A percentile compares a stretch with the other conserved stretches of the same genome.
Conservation (phyloP, 1,140 invertebrate genomes). For the Aphaenogaster floridana region DNA sequence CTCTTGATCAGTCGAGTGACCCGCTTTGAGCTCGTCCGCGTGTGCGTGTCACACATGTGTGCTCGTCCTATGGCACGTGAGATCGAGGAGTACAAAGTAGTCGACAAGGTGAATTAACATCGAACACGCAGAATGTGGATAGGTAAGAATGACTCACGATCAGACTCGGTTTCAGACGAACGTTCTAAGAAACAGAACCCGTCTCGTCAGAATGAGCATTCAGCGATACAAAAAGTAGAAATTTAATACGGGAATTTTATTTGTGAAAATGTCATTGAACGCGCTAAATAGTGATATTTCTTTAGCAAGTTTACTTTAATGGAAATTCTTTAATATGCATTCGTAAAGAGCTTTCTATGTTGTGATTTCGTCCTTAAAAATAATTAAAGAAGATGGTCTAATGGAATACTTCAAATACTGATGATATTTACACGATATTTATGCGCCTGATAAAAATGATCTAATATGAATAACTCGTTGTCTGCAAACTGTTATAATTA, state of each 20-base stretch:
- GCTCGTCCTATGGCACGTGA: slow-evolving; percentile 64
- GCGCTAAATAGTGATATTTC: not conserved
- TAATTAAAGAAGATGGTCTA: not conserved
- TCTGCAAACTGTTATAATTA: not conserved
- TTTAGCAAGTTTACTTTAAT: not conserved
- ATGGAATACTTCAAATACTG: not conserved
- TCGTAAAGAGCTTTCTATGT: not conserved
- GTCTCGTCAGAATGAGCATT: slow-evolving; percentile 18
- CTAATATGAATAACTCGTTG: not conserved
- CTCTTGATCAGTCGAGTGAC: slow-evolving; percentile 74
- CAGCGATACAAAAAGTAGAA: not conserved
- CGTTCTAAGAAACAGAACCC: slow-evolving; percentile 54
- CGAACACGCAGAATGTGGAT: slow-evolving; percentile 80
- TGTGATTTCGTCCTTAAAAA: not conserved
- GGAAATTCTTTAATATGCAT: not conserved
- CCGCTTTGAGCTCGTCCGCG: slow-evolving; percentile 63
- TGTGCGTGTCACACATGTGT: slow-evolving; percentile 28
- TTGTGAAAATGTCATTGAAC: not conserved
- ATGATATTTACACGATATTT: not conserved
- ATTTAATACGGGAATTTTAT: not conserved
- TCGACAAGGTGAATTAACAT: slow-evolving; percentile 71
- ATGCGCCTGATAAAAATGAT: not conserved
- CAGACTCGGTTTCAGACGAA: slow-evolving; percentile 59
- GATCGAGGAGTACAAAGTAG: slow-evolving; percentile 57
- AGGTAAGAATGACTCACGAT: slow-evolving; percentile 78